These are phyloP conservation scores for Cygnus buccinator DNA, from an alignment of 2,113 vertebrate genomes.

Conservation along the genomic window DNA sequence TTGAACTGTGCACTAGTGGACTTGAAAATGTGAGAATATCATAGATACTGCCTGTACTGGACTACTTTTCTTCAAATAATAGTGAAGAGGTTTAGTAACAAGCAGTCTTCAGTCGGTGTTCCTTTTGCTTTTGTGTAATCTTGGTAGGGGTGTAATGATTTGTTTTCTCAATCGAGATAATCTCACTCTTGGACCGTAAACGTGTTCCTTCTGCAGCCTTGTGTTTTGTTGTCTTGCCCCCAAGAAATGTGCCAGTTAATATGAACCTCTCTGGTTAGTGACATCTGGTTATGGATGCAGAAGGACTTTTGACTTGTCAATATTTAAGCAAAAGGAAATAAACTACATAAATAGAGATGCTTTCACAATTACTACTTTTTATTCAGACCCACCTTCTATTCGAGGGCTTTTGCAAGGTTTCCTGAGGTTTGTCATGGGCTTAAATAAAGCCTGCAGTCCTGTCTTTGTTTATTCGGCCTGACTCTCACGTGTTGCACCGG, in stretches of 20 bases:
- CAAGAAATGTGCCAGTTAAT: not conserved
- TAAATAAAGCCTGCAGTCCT: not conserved
- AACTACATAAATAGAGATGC: not conserved
- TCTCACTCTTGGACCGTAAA: not conserved
- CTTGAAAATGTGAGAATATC: not conserved
- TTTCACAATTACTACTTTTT: not conserved
- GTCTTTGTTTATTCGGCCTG: not conserved
- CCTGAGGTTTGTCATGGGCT: not conserved
- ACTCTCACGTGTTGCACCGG: not conserved
- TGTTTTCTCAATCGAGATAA: not conserved
- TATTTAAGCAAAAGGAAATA: not conserved
- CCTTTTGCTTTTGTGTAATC: not conserved
- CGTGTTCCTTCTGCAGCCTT: not conserved
- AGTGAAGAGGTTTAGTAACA: not conserved
- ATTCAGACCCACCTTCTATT: not conserved
- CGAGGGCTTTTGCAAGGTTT: not conserved
- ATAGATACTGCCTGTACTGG: not conserved
- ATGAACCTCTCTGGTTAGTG: not conserved
- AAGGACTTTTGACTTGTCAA: not conserved
- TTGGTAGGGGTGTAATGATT: not conserved
- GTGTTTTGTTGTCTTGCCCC: not conserved
- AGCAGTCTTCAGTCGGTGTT: not conserved
- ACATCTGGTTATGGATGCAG: not conserved
- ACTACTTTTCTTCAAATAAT: not conserved
- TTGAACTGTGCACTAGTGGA: not conserved